Evolutionary conservation across 2,113 vertebrate species (phyloP).

Genomic region (Pteropus alecto): DNA sequence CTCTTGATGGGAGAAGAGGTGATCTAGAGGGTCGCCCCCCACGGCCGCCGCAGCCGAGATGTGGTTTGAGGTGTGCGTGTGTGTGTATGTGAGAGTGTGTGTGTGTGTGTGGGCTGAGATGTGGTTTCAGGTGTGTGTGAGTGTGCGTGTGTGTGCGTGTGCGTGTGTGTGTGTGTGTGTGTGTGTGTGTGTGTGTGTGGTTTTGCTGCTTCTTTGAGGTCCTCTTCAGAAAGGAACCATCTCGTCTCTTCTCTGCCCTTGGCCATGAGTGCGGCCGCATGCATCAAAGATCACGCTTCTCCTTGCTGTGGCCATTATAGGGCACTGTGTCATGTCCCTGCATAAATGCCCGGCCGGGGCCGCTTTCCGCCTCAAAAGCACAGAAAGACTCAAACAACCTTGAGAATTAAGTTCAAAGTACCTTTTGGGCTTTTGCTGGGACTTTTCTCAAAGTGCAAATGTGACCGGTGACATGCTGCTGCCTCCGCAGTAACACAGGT

Average conservation of each 20-base stretch:
- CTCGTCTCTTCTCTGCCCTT: not conserved
- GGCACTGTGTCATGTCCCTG: rapidly evolving
- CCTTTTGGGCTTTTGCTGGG: not conserved
- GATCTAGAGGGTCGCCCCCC: not conserved
- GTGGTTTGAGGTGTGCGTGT: not conserved
- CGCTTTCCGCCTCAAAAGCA: not conserved
- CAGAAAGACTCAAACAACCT: not conserved
- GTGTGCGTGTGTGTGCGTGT: too few relatives aligned
- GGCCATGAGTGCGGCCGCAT: not conserved
- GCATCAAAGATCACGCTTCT: not conserved
- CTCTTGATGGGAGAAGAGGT: not conserved
- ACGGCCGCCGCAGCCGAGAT: rapidly evolving
- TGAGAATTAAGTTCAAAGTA: not conserved
- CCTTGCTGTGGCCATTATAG: not conserved
- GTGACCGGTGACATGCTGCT: rapidly evolving
- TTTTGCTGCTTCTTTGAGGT: not conserved
- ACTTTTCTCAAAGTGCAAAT: rapidly evolving
- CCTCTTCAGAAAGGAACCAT: not conserved
- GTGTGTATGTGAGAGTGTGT: too few relatives aligned
- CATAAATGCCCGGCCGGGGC: rapidly evolving
- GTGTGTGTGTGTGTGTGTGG: too few relatives aligned
- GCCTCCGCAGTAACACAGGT: rapidly evolving
- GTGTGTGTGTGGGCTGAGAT: too few relatives aligned
- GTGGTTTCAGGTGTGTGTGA: too few relatives aligned
- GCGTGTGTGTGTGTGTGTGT: too few relatives aligned